Conservation (phyloP, 2,113 vertebrate genomes). For the Vireo altiloquus region DNA sequence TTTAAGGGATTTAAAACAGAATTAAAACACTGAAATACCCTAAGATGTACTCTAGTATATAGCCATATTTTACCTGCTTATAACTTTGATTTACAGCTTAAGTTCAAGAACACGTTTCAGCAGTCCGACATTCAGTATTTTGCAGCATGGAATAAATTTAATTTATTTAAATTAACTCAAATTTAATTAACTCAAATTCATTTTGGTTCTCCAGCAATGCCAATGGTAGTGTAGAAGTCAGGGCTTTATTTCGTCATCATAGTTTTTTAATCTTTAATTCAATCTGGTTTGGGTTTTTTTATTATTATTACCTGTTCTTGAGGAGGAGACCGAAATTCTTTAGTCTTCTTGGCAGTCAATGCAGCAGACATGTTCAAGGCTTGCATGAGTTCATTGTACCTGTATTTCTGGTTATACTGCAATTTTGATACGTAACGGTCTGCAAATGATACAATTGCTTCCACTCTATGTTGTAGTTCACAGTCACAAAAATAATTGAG, state of each 20-base stretch:
- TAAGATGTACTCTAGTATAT: background rate
- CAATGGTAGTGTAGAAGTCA: background rate
- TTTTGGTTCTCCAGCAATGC: background rate
- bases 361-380: conserved; percentile 97
- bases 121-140: background rate
- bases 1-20: conserved; percentile 56
- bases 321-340: conserved; percentile 94
- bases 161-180: background rate
- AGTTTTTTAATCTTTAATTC: background rate
- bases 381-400: conserved; percentile 95
- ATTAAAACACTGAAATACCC: background rate
- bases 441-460: conserved; percentile 93
- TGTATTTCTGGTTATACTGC: conserved; percentile 94
- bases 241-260: background rate
- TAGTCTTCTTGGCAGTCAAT: conserved; percentile 93
- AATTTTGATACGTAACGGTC: conserved; percentile 92
- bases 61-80: background rate
- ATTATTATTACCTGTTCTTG: conserved; percentile 89
- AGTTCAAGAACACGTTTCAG: background rate
- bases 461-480: conserved; percentile 92
- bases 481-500: conserved; percentile 98
- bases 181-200: background rate
- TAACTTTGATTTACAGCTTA: background rate
- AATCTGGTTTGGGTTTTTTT: background rate
- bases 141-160: background rate